Conservation (phyloP, 2,113 vertebrate genomes). For the Orthonyx spaldingii region DNA sequence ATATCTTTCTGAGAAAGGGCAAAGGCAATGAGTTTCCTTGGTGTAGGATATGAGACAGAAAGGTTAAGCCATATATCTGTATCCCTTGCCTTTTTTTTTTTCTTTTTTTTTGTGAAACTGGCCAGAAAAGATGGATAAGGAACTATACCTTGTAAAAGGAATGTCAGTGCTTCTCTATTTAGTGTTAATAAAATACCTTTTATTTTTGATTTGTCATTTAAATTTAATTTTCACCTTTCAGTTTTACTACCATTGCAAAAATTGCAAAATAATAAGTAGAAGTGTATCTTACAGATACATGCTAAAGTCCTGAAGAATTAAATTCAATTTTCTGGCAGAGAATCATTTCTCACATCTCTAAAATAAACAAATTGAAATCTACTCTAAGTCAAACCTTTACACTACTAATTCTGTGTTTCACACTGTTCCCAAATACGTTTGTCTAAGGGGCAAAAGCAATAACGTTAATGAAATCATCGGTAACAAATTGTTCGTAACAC, state of each 20-base stretch:
- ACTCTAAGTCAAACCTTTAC: not conserved
- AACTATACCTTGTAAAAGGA: not conserved
- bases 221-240: not conserved
- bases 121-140: not conserved
- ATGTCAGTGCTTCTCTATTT: not conserved
- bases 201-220: not conserved
- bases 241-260: not conserved
- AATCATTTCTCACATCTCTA: not conserved
- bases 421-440: not conserved
- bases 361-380: not conserved
- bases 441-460: not conserved
- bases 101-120: not conserved
- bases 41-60: not conserved
- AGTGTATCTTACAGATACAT: not conserved
- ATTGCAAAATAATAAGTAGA: not conserved
- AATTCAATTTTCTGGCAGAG: not conserved
- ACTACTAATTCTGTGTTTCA: not conserved
- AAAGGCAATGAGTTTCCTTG: not conserved
- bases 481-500: not conserved
- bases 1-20: not conserved
- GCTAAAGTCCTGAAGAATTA: not conserved
- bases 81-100: not conserved
- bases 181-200: not conserved
- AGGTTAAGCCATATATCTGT: not conserved
- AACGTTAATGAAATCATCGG: not conserved